These are phyloP conservation scores for Oncorhynchus kisutch DNA, from an alignment of 2,113 vertebrate genomes.

Conservation along the genomic window DNA sequence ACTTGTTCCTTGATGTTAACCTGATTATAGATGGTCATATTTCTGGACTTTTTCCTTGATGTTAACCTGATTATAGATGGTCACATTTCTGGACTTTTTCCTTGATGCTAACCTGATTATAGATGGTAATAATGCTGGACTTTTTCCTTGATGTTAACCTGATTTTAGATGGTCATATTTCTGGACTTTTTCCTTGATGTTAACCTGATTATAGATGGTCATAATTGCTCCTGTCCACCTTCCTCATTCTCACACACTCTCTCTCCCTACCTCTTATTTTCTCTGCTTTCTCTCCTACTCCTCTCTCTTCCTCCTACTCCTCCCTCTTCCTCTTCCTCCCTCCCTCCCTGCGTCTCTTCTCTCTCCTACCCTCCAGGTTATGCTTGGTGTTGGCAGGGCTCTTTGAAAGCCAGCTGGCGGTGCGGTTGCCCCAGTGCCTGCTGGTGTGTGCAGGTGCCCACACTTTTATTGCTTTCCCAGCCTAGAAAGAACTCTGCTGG, in stretches of 20 bases:
- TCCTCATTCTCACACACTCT: too few species aligned
- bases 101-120: not conserved
- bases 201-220: too few species aligned
- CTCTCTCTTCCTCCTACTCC: too few species aligned
- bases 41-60: too few species aligned
- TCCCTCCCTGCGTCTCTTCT: not conserved
- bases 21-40: too few species aligned
- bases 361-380: slow-evolving; percentile 65
- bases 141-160: too few species aligned
- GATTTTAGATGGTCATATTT: too few species aligned
- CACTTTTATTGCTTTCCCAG: slow-evolving; percentile 94
- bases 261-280: too few species aligned
- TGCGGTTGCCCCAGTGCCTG: slow-evolving; percentile 85
- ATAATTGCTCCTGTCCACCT: too few species aligned
- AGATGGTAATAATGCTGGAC: not conserved
- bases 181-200: not conserved
- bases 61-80: not conserved
- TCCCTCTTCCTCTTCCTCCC: not conserved
- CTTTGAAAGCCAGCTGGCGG: slow-evolving; percentile 85
- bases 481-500: slow-evolving; percentile 85
- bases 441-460: slow-evolving; percentile 86
- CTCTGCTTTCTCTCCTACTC: too few species aligned
- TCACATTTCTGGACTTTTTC: too few species aligned
- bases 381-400: slow-evolving; percentile 77
- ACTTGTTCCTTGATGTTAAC: too few species aligned